Conservation (phyloP, 2,797 vertebrate genomes). For the Trachops cirrhosus region DNA sequence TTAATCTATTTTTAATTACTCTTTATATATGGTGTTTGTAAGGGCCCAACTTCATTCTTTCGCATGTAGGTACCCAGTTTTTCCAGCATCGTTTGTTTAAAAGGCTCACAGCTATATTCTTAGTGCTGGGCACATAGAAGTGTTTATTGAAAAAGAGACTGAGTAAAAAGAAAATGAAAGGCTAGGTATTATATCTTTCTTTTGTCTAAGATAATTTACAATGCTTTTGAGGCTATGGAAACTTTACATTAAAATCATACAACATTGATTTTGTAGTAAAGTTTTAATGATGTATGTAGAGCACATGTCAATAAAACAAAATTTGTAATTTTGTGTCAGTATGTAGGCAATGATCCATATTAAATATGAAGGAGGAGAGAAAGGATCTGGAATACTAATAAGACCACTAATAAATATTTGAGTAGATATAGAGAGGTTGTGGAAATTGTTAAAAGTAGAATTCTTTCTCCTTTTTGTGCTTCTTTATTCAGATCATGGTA, state of each 20-base stretch:
- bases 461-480: background rate
- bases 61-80: background rate
- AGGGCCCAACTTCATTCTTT: background rate
- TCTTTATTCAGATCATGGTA: slow-evolving; percentile 29
- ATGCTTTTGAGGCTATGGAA: background rate
- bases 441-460: background rate
- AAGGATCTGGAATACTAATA: slow-evolving; percentile 13
- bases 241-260: slow-evolving; percentile 31
- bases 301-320: slow-evolving; percentile 43
- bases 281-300: slow-evolving; percentile 50
- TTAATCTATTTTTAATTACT: background rate
- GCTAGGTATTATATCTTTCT: background rate
- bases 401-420: slow-evolving; percentile 46
- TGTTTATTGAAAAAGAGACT: background rate
- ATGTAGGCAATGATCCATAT: slow-evolving; percentile 20
- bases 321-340: slow-evolving; percentile 54
- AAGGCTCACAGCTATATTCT: background rate
- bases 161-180: background rate
- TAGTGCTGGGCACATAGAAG: background rate
- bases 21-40: background rate
- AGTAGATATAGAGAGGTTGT: background rate
- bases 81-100: background rate
- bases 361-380: slow-evolving; percentile 43
- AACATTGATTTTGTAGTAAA: slow-evolving; percentile 42
- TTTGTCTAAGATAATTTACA: slow-evolving; percentile 7